A percentile compares a stretch with the other conserved stretches of the same genome.
Conservation (phyloP, 1,140 invertebrate genomes). For the Thereuonema tuberculata region DNA sequence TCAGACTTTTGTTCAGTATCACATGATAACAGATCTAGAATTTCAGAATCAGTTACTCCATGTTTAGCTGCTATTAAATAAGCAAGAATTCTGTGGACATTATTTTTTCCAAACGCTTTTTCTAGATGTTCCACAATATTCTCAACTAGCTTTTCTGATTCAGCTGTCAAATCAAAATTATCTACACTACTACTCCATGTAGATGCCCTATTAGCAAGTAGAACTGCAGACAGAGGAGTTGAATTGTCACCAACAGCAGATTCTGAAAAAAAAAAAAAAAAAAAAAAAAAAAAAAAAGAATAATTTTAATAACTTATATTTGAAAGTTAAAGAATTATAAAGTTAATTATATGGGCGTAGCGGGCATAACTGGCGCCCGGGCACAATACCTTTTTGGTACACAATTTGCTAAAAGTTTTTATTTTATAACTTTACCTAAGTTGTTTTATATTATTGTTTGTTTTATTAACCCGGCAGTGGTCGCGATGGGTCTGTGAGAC, state of each 20-base stretch:
- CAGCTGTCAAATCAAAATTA: conserved; percentile 35
- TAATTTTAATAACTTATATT: no score
- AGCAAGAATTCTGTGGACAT: conserved; percentile 39
- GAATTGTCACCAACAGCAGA: background rate
- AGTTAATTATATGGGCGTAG: no score
- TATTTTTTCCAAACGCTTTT: conserved; percentile 39
- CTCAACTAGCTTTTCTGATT: conserved; percentile 42
- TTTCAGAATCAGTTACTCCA: conserved; percentile 56
- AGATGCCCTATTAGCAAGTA: conserved; percentile 49
- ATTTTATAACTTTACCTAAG: no score
- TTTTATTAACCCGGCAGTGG: no score
- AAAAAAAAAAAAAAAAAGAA: no score
- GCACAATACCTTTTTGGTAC: no score
- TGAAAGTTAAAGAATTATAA: no score
- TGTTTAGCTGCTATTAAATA: conserved; percentile 50
- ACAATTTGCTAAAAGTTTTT: no score
- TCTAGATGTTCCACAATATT: conserved; percentile 50
- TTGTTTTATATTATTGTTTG: no score
- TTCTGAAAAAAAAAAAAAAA: conserved; percentile 25
- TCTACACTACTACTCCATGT: conserved; percentile 38
- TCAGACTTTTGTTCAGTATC: no score
- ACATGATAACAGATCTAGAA: conserved; percentile 53
- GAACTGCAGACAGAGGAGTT: conserved; percentile 15
- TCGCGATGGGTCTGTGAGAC: no score
- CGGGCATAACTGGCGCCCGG: no score